phyloP scores from a whole-genome alignment of 35 echinoderm and acorn worm species.

The Chiridota heheva region DNA sequence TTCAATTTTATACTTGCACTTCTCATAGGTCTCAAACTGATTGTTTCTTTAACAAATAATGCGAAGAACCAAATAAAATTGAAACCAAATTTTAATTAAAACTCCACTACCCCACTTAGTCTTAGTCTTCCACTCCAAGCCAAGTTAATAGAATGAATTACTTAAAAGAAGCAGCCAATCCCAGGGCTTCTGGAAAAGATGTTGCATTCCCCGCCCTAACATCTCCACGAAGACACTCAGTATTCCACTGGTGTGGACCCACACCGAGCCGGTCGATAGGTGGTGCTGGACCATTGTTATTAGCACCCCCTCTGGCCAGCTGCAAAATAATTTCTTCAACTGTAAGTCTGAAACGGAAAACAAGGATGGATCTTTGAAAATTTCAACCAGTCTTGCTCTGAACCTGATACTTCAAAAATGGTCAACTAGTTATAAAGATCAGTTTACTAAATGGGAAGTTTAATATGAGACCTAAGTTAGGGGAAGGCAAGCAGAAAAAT shows the following conservation, averaged over 20 bases:
- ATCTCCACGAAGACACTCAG: slow-evolving; percentile 85
- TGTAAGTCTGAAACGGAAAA: slow-evolving; percentile 50
- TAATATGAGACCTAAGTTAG: no score
- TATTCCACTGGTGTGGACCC: slow-evolving; percentile 80
- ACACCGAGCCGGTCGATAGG: slow-evolving; percentile 68
- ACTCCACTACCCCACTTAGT: no score
- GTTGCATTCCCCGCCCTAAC: slow-evolving; percentile 77
- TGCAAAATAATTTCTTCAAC: slow-evolving; percentile 83
- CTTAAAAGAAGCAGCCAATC: slow-evolving; percentile 89
- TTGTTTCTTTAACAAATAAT: no score
- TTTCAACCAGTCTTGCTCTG: background rate
- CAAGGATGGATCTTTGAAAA: background rate
- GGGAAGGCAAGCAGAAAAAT: no score
- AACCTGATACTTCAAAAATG: background rate
- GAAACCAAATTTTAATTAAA: no score
- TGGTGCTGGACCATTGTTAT: slow-evolving; percentile 86
- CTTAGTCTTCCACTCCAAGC: no score
- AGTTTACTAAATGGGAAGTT: no score
- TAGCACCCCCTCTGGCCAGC: slow-evolving; percentile 74
- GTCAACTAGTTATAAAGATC: no score
- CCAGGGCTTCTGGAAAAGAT: slow-evolving; percentile 86
- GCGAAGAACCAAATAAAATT: no score
- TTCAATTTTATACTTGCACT: no score
- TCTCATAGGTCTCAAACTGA: no score
- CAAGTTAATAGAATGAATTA: no score